A percentile compares a stretch with the other conserved stretches of the same genome.
Evolutionary conservation across 2,888 invertebrate species (phyloP).

Genomic region (Pogonocherus hispidulus): DNA sequence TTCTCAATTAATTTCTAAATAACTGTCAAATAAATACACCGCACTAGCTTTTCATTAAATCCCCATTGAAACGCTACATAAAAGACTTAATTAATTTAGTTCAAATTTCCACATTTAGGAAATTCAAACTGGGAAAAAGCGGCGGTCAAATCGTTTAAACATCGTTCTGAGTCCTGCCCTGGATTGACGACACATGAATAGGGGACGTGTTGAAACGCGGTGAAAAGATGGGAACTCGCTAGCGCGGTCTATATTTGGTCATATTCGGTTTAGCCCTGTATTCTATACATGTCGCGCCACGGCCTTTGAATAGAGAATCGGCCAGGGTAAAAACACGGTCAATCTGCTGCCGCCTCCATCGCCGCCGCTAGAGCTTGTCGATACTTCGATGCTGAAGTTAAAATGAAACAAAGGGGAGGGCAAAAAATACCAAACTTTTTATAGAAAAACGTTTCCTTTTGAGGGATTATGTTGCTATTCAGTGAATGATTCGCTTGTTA

Average conservation of each 20-base stretch:
- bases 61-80: not conserved
- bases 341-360: conserved; percentile 54
- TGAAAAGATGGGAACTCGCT: conserved; percentile 55
- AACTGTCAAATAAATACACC: not conserved
- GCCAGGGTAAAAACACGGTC: conserved; percentile 58
- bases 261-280: conserved; percentile 57
- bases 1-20: too few relatives aligned
- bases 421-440: conserved; percentile 31
- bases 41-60: conserved; percentile 12
- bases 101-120: conserved; percentile 30
- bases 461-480: conserved; percentile 25
- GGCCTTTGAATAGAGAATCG: conserved; percentile 61
- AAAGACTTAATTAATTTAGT: conserved; percentile 26
- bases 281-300: conserved; percentile 59
- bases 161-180: conserved; percentile 33
- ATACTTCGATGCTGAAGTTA: conserved; percentile 46
- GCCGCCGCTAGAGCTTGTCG: conserved; percentile 42
- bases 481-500: not conserved
- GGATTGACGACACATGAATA: conserved; percentile 54
- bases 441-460: conserved; percentile 35
- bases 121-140: conserved; percentile 44
- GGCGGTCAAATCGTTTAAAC: conserved; percentile 36
- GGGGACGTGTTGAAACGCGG: conserved; percentile 57
- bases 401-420: conserved; percentile 46
- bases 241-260: conserved; percentile 59